Evolutionary conservation across 2,113 vertebrate genomes (phyloP).

Genomic region (Eidolon helvum): DNA sequence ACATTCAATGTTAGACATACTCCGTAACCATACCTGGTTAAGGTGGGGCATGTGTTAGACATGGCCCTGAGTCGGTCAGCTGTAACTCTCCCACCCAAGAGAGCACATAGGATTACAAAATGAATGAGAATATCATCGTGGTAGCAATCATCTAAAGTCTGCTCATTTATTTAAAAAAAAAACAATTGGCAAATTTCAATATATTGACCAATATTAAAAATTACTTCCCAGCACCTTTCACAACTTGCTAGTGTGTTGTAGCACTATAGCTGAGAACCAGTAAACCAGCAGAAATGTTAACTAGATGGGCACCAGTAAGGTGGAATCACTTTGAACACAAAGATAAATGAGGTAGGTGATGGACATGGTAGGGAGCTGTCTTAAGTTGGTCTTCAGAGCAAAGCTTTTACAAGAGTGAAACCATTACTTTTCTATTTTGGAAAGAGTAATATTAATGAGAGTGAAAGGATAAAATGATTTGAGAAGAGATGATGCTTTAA

Average conservation of each 20-base stretch:
- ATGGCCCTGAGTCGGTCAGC: not conserved
- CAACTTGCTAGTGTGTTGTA: not conserved
- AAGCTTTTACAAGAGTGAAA: not conserved
- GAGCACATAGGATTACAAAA: not conserved
- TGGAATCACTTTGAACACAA: not conserved
- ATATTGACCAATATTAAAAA: not conserved
- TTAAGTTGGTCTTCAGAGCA: constrained; percentile 40
- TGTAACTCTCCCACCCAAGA: not conserved
- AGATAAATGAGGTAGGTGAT: constrained; percentile 47
- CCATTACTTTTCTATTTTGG: not conserved
- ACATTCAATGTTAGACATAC: not conserved
- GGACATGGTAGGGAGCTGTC: not conserved
- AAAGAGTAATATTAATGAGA: constrained; percentile 38
- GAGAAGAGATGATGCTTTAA: not conserved
- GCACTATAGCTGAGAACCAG: constrained; percentile 40
- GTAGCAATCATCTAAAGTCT: not conserved
- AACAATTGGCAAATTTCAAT: not conserved
- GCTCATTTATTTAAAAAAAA: not conserved
- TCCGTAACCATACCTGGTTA: not conserved
- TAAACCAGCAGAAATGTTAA: not conserved
- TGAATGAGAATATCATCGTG: not conserved
- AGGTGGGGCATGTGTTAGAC: not conserved
- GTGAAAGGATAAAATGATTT: not conserved
- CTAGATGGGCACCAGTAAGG: not conserved
- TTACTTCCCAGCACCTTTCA: not conserved